Conservation (phyloP, 2,113 vertebrate species). For the Octodon degus region DNA sequence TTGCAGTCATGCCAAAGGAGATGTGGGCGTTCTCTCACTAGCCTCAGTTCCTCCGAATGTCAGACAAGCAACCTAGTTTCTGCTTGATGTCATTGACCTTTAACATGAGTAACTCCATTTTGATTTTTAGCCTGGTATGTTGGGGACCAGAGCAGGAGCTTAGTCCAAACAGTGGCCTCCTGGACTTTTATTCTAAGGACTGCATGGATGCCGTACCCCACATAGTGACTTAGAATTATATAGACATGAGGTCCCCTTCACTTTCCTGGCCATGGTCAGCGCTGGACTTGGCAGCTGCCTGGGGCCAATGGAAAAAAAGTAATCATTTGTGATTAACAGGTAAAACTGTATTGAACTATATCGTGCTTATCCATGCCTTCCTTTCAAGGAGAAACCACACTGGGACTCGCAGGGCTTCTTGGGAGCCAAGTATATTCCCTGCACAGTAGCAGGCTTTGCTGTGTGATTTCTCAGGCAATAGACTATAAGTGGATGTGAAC, state of each 20-base stretch:
- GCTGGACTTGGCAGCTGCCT: too few relatives aligned
- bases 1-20: too few relatives aligned
- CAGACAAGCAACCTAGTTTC: neutral
- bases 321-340: neutral
- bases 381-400: neutral
- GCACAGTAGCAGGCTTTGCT: too few relatives aligned
- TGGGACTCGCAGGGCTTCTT: neutral
- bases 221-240: neutral
- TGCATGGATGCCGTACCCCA: neutral
- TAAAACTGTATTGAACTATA: neutral
- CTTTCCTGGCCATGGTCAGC: neutral
- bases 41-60: neutral
- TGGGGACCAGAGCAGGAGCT: neutral
- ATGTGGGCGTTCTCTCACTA: neutral
- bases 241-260: neutral
- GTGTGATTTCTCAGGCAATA: neutral
- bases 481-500: neutral
- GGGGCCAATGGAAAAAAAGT: neutral
- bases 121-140: neutral
- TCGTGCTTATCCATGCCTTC: neutral
- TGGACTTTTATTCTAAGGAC: neutral
- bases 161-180: neutral
- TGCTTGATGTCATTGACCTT: neutral
- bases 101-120: neutral
- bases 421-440: too few relatives aligned